phyloP scores from a whole-genome alignment of 1,140 invertebrate species.

The Spodoptera frugiperda region DNA sequence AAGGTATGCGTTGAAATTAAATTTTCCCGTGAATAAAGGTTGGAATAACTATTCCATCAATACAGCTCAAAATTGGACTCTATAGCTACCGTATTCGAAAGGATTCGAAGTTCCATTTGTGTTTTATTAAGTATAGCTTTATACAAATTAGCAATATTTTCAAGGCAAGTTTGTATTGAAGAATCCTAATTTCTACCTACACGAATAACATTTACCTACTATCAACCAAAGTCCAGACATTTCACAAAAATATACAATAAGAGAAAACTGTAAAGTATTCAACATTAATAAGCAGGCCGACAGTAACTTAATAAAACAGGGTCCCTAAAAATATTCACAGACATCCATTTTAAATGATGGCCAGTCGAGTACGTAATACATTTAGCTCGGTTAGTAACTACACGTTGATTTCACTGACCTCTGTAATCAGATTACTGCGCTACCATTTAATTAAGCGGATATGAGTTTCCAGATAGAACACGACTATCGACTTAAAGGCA shows the following conservation, averaged over 20 bases:
- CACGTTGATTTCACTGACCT: slow-evolving; percentile 49
- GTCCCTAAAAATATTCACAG: slow-evolving; percentile 7
- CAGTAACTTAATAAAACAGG: not conserved
- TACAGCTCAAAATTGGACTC: not conserved
- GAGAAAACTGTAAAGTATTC: too few species aligned
- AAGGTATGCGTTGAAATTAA: slow-evolving; percentile 1
- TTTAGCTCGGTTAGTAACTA: slow-evolving; percentile 5
- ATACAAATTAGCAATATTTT: too few species aligned
- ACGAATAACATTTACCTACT: too few species aligned
- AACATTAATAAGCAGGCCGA: too few species aligned
- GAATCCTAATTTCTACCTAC: too few species aligned
- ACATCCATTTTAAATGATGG: slow-evolving; percentile 20
- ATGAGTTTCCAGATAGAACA: slow-evolving; percentile 52
- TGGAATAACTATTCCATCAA: slow-evolving; percentile 13
- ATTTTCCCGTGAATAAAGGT: not conserved
- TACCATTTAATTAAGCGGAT: slow-evolving; percentile 50
- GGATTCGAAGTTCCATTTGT: not conserved
- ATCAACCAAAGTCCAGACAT: too few species aligned
- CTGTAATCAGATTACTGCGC: slow-evolving; percentile 43
- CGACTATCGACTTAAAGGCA: slow-evolving; percentile 31
- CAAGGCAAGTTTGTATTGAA: too few species aligned
- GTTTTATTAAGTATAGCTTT: too few species aligned
- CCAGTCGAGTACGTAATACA: slow-evolving; percentile 25
- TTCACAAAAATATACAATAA: too few species aligned
- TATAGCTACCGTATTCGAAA: not conserved